Evolutionary conservation across 1,140 invertebrate genomes (phyloP), one percentile per base, ranked within the genome.

Genomic region (Saccostrea cuccullata): DNA sequence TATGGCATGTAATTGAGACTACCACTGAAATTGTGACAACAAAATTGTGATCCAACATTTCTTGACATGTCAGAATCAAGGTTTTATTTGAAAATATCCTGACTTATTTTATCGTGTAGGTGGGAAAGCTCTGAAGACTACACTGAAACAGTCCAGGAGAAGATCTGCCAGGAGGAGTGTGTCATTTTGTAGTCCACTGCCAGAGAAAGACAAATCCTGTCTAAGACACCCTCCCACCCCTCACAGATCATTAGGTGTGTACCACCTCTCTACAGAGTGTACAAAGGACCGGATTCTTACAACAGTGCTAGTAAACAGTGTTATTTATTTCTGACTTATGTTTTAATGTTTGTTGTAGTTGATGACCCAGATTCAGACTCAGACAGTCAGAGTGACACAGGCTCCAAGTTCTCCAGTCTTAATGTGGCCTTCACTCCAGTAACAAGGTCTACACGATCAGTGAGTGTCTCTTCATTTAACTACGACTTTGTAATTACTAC

Each of bases 111-210:
- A 36, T 36, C 23, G 13, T 77, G 70, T 36, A 77, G 70, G 70
- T 77, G 70, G 70, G 26, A 77, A 77, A 77, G 23, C 70, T 77
- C 23, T 36, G 26, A 77, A 77, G 26, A 30, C 70, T 36, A 77
- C 70, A 36, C 26, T 77, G 30, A 77, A 77, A 30, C 30, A 26
- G 9, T 17, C 23, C 2, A 84, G 82, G 47, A 84, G 82, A 55
- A 47, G 82, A 40, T 84, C 82, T n/a, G 55, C 82, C 20, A 36
- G 82, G 6, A 55, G 55, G 23, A 84, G 82, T 55, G 82, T 84
- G 47, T 84, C 82, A 84, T 84, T 84, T 56, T 84, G 82, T 56
- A 55, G 47, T 56, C 82, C 82, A 23, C 47, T 84, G 23, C 82
- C 36, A 84, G 82, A 84, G 82, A 84, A 55, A 55, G 55, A 84